These are phyloP conservation scores for Neoascia interrupta DNA, from an alignment of 2,888 invertebrate species.

Conservation along the genomic window DNA sequence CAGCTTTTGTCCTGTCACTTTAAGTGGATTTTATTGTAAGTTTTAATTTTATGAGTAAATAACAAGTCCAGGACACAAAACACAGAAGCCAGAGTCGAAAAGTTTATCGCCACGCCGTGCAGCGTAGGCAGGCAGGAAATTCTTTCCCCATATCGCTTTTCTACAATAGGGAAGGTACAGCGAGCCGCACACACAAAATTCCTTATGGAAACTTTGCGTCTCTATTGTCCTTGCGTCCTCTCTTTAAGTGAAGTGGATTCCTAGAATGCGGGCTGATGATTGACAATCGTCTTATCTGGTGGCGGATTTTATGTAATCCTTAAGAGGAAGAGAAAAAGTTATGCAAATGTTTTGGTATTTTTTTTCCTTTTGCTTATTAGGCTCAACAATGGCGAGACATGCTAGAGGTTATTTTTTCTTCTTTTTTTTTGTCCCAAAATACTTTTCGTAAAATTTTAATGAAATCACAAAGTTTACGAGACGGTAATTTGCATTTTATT, in stretches of 20 bases:
- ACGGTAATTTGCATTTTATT: no score
- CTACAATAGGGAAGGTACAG: neutral
- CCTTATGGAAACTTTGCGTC: conserved; percentile 24
- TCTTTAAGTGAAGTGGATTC: neutral
- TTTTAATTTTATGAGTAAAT: conserved; percentile 50
- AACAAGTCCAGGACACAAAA: conserved; percentile 23
- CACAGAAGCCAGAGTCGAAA: conserved; percentile 4
- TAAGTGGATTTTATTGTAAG: conserved; percentile 59
- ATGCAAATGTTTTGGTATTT: no score
- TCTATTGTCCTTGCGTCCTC: conserved; percentile 20
- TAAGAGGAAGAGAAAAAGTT: no score
- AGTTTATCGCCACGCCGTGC: conserved; percentile 16
- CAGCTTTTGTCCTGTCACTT: conserved; percentile 46
- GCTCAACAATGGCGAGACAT: no score
- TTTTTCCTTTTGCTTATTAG: neutral
- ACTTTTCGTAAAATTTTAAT: no score
- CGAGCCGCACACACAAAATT: neutral
- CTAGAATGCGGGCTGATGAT: conserved; percentile 22
- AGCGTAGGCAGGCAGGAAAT: neutral
- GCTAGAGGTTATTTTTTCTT: no score
- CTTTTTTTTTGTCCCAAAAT: no score
- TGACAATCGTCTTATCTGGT: conserved; percentile 17
- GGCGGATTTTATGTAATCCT: no score
- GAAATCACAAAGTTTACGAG: no score
- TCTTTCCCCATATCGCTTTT: no score